Evolutionary conservation across 2,113 vertebrate species (phyloP).

Genomic region (Ranitomeya imitator): DNA sequence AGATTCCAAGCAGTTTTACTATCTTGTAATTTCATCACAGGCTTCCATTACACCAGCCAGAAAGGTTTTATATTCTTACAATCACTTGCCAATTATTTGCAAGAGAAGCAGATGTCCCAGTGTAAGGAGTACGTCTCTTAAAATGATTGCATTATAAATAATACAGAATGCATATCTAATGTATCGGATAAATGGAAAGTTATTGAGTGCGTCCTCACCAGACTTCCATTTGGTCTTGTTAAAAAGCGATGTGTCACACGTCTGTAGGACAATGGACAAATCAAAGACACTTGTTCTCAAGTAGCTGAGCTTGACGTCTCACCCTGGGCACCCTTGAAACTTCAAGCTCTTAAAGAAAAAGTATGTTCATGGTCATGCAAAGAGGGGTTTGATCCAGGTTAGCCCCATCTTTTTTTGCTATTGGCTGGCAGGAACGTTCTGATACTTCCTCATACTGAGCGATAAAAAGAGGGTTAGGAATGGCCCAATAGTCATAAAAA

Average conservation of each 20-base stretch:
- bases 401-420: no score
- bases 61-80: not conserved
- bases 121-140: not conserved
- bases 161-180: not conserved
- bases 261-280: not conserved
- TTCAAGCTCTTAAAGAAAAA: no score
- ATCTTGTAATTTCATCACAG: not conserved
- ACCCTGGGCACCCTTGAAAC: no score
- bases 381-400: no score
- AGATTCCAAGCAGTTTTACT: not conserved
- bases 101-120: not conserved
- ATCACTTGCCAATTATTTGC: constrained; percentile 18
- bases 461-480: no score
- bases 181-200: constrained; percentile 17
- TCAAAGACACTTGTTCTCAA: not conserved
- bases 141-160: not conserved
- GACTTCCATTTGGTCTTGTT: not conserved
- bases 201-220: not conserved
- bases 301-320: not conserved
- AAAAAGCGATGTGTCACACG: not conserved
- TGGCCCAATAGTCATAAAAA: no score
- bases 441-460: no score
- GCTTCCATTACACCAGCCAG: not conserved
- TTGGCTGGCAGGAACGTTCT: no score
- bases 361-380: no score